Percentiles rank a stretch among this genome's conserved stretches.
Evolutionary conservation across 1,140 invertebrate species (phyloP).

Genomic region (Arion vulgaris): DNA sequence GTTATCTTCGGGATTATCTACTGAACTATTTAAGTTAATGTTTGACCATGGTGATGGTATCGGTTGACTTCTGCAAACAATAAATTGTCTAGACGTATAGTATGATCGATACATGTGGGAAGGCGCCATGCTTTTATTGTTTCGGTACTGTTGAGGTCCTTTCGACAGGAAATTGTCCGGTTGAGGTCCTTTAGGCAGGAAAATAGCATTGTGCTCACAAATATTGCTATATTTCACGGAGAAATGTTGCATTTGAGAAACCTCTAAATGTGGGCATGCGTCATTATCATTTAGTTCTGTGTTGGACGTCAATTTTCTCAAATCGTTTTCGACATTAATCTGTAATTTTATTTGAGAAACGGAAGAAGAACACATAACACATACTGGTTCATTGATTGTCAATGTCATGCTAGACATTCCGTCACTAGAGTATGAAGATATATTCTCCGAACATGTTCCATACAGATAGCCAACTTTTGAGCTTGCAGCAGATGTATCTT

Average conservation of each 20-base stretch:
- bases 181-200: background rate
- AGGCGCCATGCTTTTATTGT: background rate
- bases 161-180: background rate
- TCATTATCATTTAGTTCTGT: background rate
- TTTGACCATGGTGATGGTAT: background rate
- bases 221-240: background rate
- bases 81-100: background rate
- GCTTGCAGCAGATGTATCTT: background rate
- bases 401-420: background rate
- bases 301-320: background rate
- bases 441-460: background rate
- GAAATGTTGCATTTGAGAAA: background rate
- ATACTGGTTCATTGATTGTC: background rate
- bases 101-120: background rate
- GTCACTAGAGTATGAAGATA: background rate
- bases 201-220: background rate
- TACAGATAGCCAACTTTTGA: background rate
- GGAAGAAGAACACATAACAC: background rate
- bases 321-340: background rate
- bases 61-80: background rate
- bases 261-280: background rate
- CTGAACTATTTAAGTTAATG: background rate
- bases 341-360: background rate
- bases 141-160: background rate
- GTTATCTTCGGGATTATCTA: background rate